Evolutionary conservation across 2,113 vertebrate species (phyloP), one percentile per base, ranked within the genome.

Genomic region (Murina feae): DNA sequence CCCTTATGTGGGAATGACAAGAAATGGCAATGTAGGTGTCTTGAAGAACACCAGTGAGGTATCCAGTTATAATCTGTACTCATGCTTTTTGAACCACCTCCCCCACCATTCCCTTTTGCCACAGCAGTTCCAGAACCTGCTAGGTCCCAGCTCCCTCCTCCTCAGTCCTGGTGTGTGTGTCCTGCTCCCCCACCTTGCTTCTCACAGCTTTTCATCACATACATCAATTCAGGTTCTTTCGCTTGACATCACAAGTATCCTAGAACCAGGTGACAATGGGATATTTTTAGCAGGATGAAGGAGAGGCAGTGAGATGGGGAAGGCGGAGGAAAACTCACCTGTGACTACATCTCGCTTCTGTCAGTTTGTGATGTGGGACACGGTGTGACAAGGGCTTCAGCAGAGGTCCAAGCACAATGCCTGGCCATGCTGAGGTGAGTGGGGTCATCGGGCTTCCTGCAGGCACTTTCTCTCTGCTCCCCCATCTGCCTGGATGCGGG

Each of bases 351-450:
- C 58, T 84, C 58, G 60, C 25, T 35, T 30, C 89, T 16, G 58
- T 53, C 76, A 2, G 44, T 6, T 66, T 42, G 66, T 20, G n/a
- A n/a, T 23, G n/a, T 0, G 6, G 86, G 66, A 9, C 69, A n/a
- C 1, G 4, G 53, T 10, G 3, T 20, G 82, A 39, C 2, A 10
- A 72, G 25, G 85, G 58, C 12, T 39, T 75, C 16, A 20, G 2
- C n/a, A 71, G 69, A 63, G 44, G 53, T 39, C 49, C 55, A 16
- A 0, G 21, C 4, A 2, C 7, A 0, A 5, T 0, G 32, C 55
- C 20, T 0, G 47, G 20, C 23, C 25, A 44, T 3, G 21, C 47
- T 12, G 6, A 49, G 51, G 79, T 0, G 28, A 25, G 44, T 1
- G 1, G 28, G 51, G n/a, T 39, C 23, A 9, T 2, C 7, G 1